Evolutionary conservation across 2,888 invertebrate genomes (phyloP), one percentile per base, ranked within the genome.

Genomic region (Stenodema calcarata): DNA sequence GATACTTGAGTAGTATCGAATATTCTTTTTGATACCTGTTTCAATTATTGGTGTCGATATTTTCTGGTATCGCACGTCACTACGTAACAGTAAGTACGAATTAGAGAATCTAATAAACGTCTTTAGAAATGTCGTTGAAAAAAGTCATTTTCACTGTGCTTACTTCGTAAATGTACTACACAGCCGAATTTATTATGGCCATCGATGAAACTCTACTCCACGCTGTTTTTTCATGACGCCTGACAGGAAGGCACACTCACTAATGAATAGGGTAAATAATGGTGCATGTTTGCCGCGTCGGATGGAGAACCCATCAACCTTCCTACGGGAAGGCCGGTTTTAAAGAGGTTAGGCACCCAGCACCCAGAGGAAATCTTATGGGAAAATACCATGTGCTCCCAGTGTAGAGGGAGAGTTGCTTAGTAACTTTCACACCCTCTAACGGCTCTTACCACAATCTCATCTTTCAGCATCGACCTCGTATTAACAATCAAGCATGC

Each of bases 181-280:
- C 30, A 27, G 27, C 47, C 2, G 50, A 41, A 54, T 80, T 54
- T 54, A 80, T 80, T 54, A 50, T 11, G 47, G 28, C 54, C 80
- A 80, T 80, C 28, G 54, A 54, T 54, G 80, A 80, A 80, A 80
- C 80, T 50, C 80, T 30, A 80, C 47, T 80, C 80, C n/a, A 35
- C 35, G 14, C 78, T 28, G 27, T 23, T 80, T 80, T 73, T 73
- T 41, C n/a, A 18, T 73, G 50, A 16, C 11, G 28, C 50, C 30
- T 30, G 47, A 54, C 50, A 47, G 50, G 50, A 30, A 54, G 80
- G 80, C 47, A 80, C 54, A 80, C 80, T 30, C 50, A 28, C 47
- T 44, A 80, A 80, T 80, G 80, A 80, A 28, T 80, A 80, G 18
- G 47, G 54, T 80, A 80, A 80, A 80, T 80, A 80, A 80, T 50